Base-by-base conservation (phyloP, 2,888 invertebrate genomes). In the Amphipoea oculea region DNA sequence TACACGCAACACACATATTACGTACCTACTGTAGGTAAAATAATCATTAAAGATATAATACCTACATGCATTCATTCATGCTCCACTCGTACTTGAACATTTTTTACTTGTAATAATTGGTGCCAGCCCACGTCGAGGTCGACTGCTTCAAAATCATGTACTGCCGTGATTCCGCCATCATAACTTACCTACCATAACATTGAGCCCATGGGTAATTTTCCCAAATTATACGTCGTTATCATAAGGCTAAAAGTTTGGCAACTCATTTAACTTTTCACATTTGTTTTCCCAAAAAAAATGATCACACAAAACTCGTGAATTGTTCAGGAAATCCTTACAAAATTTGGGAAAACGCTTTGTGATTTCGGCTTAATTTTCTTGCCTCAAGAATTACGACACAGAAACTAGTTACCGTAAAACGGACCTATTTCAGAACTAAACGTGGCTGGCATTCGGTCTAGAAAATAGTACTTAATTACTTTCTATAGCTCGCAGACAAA, bases 191-290 rank as follows among this genome's bases (percentile, higher is more conserved):
- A 78, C 14, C 29, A 66, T 62, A 81, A 51, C 4, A 66, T 66
- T 66, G 42, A 57, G n/a, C 40, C 57, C 65, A 57, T 57, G 48
- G 51, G 73, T 77, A 67, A 60, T 82, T 54, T 78, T 65, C 51
- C 23, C 3, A 77, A 67, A 84, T 74, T 71, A 73, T 76, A 40
- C 40, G 40, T 62, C 40, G 29, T 70, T 57, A 73, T 77, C 12
- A 60, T 3, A 68, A 36, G 40, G 40, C n/a, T 20, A 17, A 23
- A 73, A 79, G 48, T 84, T 66, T 66, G 11, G 23, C 14, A 68
- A 77, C 77, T 62, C 45, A 80, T 84, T 73, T 68, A 87, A 84
- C 77, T 80, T 77, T 77, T 71, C 54, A 75, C 66, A 71, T 84
- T 80, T 75, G 23, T 42, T 63, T 51, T 23, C 51, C 20, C 36